Base-by-base conservation (phyloP, 1,140 invertebrate species). In the Drosophila grimshawi region DNA sequence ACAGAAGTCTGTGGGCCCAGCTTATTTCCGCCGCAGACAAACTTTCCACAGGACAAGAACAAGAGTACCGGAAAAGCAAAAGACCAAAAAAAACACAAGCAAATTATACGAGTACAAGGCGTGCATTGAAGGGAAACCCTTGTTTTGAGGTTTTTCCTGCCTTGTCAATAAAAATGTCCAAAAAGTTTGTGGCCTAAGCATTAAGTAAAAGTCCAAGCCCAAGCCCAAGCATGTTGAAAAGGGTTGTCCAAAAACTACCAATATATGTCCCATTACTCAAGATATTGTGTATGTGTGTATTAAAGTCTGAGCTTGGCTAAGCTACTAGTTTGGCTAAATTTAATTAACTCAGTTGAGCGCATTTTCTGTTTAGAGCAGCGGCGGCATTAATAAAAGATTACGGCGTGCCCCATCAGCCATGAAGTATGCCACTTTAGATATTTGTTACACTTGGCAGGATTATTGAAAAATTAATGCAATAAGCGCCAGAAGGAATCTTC, bases 391-490 rank as follows among this genome's bases (percentile, higher is more conserved):
- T 91, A 91, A 91, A 88, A 91, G 82, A 88, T 91, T 88, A 90
- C 79, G 62, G 45, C 19, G 35, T 51, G 61, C 52, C 78, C 69
- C 66, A 79, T 80, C 69, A 75, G 71, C 63, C 82, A 59, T 75
- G 78, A 78, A 80, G 67, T 64, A 73, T 78, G 80, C 66, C 83
- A 90, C 78, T 83, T 90, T 63, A 68, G 80, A 81, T 88, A 88
- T 88, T 83, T 90, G 72, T 91, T 83, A 74, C 75, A 65, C 35
- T 68, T 71, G 51, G 53, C 27, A 46, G 73, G 70, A 91, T 88
- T 91, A 91, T 88, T 91, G 83, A 81, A 88, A 91, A 85, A 85
- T 88, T 81, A 91, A 91, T 90, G 78, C 73, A 90, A 90, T 90
- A 86, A 81, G 49, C 57, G 52, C 5, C 27, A 29, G 48, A 33